A percentile compares a stretch with the other conserved stretches of the same genome.
phyloP scores from a whole-genome alignment of 2,888 invertebrate species.

The Phaonia tiefii region DNA sequence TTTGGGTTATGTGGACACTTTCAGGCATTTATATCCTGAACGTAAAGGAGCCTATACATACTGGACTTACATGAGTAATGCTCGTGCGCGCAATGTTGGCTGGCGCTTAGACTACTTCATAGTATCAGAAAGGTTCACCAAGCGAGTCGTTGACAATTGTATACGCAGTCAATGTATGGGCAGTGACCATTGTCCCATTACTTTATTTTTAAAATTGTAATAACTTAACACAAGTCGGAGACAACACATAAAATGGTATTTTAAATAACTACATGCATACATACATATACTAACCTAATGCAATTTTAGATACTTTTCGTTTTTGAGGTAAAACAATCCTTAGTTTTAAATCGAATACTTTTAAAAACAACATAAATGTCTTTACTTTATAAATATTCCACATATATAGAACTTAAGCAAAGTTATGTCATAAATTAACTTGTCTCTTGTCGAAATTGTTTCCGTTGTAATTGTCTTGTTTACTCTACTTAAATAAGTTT shows the following conservation, averaged over 20 bases:
- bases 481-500: not conserved
- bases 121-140: constrained; percentile 89
- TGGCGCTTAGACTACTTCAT: constrained; percentile 99
- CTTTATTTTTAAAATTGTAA: constrained; percentile 85
- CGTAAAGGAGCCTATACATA: constrained; percentile 92
- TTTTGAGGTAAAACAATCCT: constrained; percentile 27
- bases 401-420: constrained; percentile 12
- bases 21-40: constrained; percentile 92
- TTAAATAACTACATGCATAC: not conserved
- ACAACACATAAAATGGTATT: constrained; percentile 6
- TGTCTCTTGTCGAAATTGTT: constrained; percentile 22
- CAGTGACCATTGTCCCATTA: constrained; percentile 97
- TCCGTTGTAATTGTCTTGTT: not conserved
- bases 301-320: constrained; percentile 48
- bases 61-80: constrained; percentile 96
- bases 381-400: constrained; percentile 4
- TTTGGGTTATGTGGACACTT: constrained; percentile 93
- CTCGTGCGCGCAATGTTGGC: constrained; percentile 94
- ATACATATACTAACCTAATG: too few species aligned
- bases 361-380: not conserved
- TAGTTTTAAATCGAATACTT: constrained; percentile 4
- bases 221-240: not conserved
- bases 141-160: constrained; percentile 90
- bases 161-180: constrained; percentile 92
- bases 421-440: constrained; percentile 38